Evolutionary conservation across 2,888 invertebrate species (phyloP), one percentile per base, ranked within the genome.

Genomic region (Mesorhabditis sp.): DNA sequence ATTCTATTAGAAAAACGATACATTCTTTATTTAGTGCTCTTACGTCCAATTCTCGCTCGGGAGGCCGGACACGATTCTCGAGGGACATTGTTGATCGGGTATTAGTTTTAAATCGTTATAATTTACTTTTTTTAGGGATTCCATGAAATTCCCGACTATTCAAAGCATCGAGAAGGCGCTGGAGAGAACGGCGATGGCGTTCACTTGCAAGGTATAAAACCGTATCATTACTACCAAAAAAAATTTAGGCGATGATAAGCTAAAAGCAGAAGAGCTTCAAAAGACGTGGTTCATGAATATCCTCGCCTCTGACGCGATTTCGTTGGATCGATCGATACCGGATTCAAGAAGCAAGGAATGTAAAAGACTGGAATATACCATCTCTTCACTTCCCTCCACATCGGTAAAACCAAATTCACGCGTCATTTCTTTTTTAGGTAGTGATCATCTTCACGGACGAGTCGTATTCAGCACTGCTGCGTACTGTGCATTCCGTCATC

Each of bases 401-500:
- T 43, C 70, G 66, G 4, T 62, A 66, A 7, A 67, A 28, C 28
- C 28, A 28, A 28, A 28, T 28, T 28, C 28, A 28, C 28, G 28
- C 28, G 28, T n/a, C n/a, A 62, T 62, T 6, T 28, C 7, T 10
- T n/a, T 50, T 50, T 50, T 50, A 50, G 1, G 88, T 89, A 3
- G 79, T 85, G 58, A 89, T 93, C 73, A 92, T 94, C 75, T 95
- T 93, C 88, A 92, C 91, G 86, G 93, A 95, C 86, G 94, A 95
- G 87, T 92, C 93, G 0, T 93, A 92, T 92, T 93, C 65, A 91
- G 93, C 76, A 0, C 68, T 76, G 13, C 66, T 80, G 61, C 87
- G 94, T 71, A 94, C 94, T 0, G 90, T 93, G n/a, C 92, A 93
- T 90, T 93, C 92, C 85, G 93, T 94, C n/a, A 88, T 94, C 67